Evolutionary conservation across 1,140 invertebrate genomes (phyloP).

Genomic region (Euglossa dilemma): DNA sequence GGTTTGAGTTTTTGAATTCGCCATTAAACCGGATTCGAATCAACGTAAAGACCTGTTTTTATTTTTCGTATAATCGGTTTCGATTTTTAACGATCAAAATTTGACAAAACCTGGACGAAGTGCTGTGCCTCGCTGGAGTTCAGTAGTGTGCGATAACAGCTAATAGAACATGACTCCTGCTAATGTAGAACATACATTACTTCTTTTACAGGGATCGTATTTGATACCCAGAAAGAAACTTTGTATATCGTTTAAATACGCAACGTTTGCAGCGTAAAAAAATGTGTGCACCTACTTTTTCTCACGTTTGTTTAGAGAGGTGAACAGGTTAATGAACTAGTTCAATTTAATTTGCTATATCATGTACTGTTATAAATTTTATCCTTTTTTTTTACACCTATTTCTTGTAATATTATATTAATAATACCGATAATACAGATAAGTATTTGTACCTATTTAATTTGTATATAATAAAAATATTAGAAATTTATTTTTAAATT

Average conservation of each 20-base stretch:
- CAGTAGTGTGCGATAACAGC: conserved; percentile 12
- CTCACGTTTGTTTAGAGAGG: conserved; percentile 33
- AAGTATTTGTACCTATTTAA: not conserved
- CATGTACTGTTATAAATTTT: not conserved
- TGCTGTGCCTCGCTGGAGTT: not conserved
- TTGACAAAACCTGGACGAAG: not conserved
- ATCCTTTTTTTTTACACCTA: not conserved
- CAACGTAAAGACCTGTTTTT: too few species aligned
- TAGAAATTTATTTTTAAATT: not conserved
- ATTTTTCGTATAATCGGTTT: too few species aligned
- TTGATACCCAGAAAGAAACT: conserved; percentile 42
- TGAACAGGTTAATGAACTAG: not conserved
- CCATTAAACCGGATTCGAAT: too few species aligned
- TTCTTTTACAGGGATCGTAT: conserved; percentile 51
- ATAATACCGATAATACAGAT: not conserved
- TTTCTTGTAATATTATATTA: not conserved
- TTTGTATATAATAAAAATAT: not conserved
- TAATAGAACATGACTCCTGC: conserved; percentile 39
- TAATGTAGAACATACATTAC: conserved; percentile 36
- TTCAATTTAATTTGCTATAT: too few species aligned
- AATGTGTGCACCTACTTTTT: conserved; percentile 2
- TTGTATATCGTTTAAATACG: conserved; percentile 1
- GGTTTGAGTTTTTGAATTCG: too few species aligned
- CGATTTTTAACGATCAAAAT: not conserved
- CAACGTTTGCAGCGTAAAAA: conserved; percentile 18